Evolutionary conservation across 1,140 invertebrate genomes (phyloP).

Genomic region (Drosophila tristis): DNA sequence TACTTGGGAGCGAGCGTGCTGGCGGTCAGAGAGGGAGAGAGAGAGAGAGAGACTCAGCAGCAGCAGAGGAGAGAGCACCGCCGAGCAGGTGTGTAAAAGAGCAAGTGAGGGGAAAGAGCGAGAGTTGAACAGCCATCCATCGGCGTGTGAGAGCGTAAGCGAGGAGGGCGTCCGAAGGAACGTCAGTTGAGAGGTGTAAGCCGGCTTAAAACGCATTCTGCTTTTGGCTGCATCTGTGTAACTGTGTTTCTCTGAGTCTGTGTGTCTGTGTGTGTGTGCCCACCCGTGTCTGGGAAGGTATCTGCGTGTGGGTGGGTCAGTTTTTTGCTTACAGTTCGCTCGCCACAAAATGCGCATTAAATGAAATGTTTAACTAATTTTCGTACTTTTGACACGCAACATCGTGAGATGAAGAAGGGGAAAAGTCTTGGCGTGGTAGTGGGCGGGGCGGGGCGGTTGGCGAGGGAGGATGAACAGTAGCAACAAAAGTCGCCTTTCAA

Average conservation of each 20-base stretch:
- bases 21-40: slow-evolving; percentile 8
- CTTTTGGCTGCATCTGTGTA: not conserved
- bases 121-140: too few species aligned
- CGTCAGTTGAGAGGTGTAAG: too few species aligned
- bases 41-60: not conserved
- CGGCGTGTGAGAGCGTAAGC: slow-evolving; percentile 3
- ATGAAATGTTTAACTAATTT: slow-evolving; percentile 42
- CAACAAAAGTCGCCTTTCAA: too few species aligned
- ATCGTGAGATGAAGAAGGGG: not conserved
- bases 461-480: too few species aligned
- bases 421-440: too few species aligned
- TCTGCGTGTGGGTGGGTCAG: not conserved
- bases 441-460: too few species aligned
- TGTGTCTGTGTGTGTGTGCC: slow-evolving; percentile 1
- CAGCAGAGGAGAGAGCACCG: not conserved
- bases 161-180: slow-evolving; percentile 1
- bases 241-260: too few species aligned
- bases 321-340: not conserved
- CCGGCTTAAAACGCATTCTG: too few species aligned
- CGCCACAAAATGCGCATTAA: slow-evolving; percentile 15
- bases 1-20: too few species aligned
- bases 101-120: not conserved
- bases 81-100: slow-evolving; percentile 10
- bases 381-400: slow-evolving; percentile 19
- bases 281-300: slow-evolving; percentile 15